These are phyloP conservation scores for Burhinus bistriatus DNA, from an alignment of 2,113 vertebrate species.

Conservation along the genomic window DNA sequence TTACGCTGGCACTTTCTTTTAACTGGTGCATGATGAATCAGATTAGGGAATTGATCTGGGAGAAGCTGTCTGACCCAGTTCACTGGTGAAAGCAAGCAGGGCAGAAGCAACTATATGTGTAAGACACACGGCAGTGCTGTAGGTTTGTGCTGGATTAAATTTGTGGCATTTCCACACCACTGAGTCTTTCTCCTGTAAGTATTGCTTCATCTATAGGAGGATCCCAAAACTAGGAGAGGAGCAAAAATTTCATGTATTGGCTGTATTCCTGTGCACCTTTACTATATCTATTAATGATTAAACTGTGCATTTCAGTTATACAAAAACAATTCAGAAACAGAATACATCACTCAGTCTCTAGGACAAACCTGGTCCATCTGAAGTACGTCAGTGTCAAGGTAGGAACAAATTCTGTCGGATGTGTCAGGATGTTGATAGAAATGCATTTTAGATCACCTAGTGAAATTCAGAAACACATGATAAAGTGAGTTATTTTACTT, in stretches of 20 bases:
- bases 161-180: not conserved
- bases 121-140: not conserved
- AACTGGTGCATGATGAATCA: not conserved
- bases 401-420: not conserved
- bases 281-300: not conserved
- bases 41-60: not conserved
- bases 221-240: not conserved
- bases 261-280: not conserved
- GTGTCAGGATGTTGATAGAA: not conserved
- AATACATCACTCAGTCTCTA: not conserved
- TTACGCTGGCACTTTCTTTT: not conserved
- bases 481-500: not conserved
- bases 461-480: not conserved
- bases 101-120: not conserved
- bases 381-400: not conserved
- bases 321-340: not conserved
- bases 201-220: not conserved
- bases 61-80: not conserved
- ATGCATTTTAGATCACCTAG: not conserved
- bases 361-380: not conserved
- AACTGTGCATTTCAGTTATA: not conserved
- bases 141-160: not conserved
- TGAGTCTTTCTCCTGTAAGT: not conserved
- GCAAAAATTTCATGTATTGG: not conserved
- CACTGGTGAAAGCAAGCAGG: not conserved